A percentile compares a stretch with the other conserved stretches of the same genome.
Conservation (phyloP, 2,888 invertebrate genomes). For the Xestia c-nigrum region DNA sequence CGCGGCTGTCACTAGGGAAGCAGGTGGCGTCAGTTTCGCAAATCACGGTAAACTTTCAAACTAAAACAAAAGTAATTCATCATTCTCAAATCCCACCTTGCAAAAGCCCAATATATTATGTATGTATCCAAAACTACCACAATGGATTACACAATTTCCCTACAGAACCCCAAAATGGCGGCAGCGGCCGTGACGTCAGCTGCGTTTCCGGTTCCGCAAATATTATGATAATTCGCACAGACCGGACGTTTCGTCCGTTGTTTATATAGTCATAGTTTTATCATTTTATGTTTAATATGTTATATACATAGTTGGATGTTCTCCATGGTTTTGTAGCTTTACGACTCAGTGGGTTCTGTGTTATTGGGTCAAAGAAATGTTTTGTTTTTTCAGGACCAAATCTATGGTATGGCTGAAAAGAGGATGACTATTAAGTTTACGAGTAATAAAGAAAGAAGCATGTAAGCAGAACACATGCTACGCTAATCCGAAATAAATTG, state of each 20-base stretch:
- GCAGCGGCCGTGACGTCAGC: slow-evolving; percentile 67
- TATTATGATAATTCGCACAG: slow-evolving; percentile 72
- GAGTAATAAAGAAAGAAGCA: neutral
- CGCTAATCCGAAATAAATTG: neutral
- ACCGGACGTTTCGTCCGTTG: slow-evolving; percentile 62
- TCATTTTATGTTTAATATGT: slow-evolving; percentile 64
- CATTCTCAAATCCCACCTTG: slow-evolving; percentile 27
- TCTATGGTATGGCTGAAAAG: neutral
- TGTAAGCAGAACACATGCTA: neutral
- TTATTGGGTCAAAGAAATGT: neutral
- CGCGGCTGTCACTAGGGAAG: neutral
- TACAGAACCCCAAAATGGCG: slow-evolving; percentile 62
- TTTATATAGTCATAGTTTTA: slow-evolving; percentile 68
- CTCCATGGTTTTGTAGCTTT: slow-evolving; percentile 23
- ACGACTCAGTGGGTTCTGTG: slow-evolving; percentile 13
- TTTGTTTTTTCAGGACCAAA: neutral
- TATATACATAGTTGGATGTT: slow-evolving; percentile 36
- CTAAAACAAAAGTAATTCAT: slow-evolving; percentile 49
- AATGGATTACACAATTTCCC: slow-evolving; percentile 59
- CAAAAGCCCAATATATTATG: slow-evolving; percentile 51
- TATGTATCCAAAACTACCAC: slow-evolving; percentile 53
- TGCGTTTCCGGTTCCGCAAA: slow-evolving; percentile 72
- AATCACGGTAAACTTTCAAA: slow-evolving; percentile 22
- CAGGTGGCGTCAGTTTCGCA: slow-evolving; percentile 6
- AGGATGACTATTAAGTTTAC: neutral